Percentiles rank a stretch among this genome's conserved stretches.
These are phyloP conservation scores for Thymallus thymallus DNA, from an alignment of 2,113 vertebrate species.

Conservation along the genomic window DNA sequence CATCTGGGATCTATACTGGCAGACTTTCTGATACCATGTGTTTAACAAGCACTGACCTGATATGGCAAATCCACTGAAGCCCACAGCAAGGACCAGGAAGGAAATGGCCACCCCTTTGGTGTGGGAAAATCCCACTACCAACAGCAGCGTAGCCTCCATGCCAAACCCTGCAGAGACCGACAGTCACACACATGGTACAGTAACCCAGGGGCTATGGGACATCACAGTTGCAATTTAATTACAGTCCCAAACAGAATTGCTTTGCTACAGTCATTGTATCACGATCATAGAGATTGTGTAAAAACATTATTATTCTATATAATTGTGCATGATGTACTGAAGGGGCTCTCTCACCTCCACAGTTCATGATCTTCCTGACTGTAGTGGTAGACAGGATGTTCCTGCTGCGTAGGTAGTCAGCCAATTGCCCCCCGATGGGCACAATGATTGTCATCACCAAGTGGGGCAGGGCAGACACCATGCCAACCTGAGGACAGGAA, in stretches of 20 bases:
- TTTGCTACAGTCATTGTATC: background rate
- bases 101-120: constrained; percentile 95
- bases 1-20: background rate
- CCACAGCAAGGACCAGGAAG: constrained; percentile 95
- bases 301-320: background rate
- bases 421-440: constrained; percentile 95
- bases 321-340: background rate
- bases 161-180: constrained; percentile 85
- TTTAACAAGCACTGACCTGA: constrained; percentile 80
- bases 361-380: constrained; percentile 99
- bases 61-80: constrained; percentile 98
- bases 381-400: constrained; percentile 94
- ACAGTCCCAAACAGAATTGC: background rate
- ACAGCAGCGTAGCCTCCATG: constrained; percentile 95
- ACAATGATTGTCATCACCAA: constrained; percentile 99
- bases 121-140: constrained; percentile 96
- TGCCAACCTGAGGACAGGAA: constrained; percentile 81
- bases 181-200: constrained; percentile 46
- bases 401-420: constrained; percentile 89
- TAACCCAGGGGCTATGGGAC: constrained; percentile 42
- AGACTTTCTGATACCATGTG: background rate
- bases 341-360: constrained; percentile 82
- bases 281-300: background rate
- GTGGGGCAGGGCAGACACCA: constrained; percentile 93
- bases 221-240: constrained; percentile 63